Conservation (phyloP, 2,888 invertebrate species). For the Phalangium opilio region DNA sequence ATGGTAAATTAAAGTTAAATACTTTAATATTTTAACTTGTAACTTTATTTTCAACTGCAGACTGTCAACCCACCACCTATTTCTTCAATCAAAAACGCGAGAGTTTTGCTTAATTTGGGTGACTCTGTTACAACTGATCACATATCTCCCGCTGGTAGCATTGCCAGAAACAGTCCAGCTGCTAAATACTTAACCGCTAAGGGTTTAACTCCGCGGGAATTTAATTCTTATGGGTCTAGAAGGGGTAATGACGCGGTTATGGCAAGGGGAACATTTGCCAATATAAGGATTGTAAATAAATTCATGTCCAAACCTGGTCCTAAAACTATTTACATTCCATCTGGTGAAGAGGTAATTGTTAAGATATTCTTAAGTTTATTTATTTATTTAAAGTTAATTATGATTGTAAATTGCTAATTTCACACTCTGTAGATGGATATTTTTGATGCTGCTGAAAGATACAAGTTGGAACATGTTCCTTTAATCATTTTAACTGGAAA, state of each 20-base stretch:
- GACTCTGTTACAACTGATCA: conserved; percentile 98
- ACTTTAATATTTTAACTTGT: background rate
- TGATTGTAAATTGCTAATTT: too few species aligned
- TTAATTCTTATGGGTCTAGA: conserved; percentile 95
- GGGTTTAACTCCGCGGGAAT: conserved; percentile 75
- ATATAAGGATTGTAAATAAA: conserved; percentile 87
- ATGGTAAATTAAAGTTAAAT: conserved; percentile 41
- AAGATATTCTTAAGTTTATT: too few species aligned
- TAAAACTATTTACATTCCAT: conserved; percentile 19
- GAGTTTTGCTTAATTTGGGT: conserved; percentile 69
- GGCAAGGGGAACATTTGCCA: conserved; percentile 95
- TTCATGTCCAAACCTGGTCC: conserved; percentile 64
- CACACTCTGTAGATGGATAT: conserved; percentile 64
- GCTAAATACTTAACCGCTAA: conserved; percentile 55
- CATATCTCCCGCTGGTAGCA: conserved; percentile 95
- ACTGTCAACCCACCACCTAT: conserved; percentile 43
- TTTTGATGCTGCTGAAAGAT: conserved; percentile 83
- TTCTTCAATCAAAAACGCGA: conserved; percentile 50
- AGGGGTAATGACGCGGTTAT: conserved; percentile 95
- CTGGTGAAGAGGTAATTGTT: conserved; percentile 31
- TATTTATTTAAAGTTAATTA: too few species aligned
- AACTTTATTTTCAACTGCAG: conserved; percentile 19
- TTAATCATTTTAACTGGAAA: conserved; percentile 83
- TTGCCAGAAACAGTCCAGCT: conserved; percentile 85
- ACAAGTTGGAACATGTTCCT: conserved; percentile 54